Evolutionary conservation across 2,113 vertebrate species (phyloP).

Genomic region (Caloenas nicobarica): DNA sequence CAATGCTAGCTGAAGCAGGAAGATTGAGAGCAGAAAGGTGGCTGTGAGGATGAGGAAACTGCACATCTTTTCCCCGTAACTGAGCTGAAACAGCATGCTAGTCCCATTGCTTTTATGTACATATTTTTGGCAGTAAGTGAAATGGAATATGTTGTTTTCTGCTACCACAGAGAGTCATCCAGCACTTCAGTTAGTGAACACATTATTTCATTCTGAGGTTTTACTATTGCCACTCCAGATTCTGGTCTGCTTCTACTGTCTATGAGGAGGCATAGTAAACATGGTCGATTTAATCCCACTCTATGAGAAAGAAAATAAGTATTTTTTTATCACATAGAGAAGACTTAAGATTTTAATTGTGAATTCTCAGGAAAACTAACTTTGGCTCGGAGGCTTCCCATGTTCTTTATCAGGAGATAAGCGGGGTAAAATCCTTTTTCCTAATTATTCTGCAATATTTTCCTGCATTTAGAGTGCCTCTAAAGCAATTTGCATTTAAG

Average conservation of each 20-base stretch:
- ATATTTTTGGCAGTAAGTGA: conserved; percentile 45
- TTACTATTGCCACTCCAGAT: conserved; percentile 33
- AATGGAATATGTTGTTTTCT: conserved; percentile 48
- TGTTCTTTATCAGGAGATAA: not conserved
- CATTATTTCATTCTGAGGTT: conserved; percentile 44
- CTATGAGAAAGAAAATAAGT: conserved; percentile 14
- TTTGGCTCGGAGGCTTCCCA: not conserved
- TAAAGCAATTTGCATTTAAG: not conserved
- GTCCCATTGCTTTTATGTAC: conserved; percentile 47
- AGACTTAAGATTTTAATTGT: conserved; percentile 33
- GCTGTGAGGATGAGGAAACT: not conserved
- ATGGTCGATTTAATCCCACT: not conserved
- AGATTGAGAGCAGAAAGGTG: not conserved
- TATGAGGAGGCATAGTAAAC: conserved; percentile 26
- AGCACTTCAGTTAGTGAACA: conserved; percentile 31
- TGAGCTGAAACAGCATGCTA: not conserved
- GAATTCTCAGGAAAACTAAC: conserved; percentile 21
- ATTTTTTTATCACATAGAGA: conserved; percentile 30
- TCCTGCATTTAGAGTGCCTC: not conserved
- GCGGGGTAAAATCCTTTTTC: not conserved
- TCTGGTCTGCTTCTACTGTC: not conserved
- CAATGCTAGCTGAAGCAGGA: not conserved
- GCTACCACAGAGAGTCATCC: conserved; percentile 48
- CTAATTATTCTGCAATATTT: not conserved
- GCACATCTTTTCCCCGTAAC: not conserved